Evolutionary conservation across 2,113 vertebrate genomes (phyloP), one percentile per base, ranked within the genome.

Genomic region (Porphyrio hochstetteri): DNA sequence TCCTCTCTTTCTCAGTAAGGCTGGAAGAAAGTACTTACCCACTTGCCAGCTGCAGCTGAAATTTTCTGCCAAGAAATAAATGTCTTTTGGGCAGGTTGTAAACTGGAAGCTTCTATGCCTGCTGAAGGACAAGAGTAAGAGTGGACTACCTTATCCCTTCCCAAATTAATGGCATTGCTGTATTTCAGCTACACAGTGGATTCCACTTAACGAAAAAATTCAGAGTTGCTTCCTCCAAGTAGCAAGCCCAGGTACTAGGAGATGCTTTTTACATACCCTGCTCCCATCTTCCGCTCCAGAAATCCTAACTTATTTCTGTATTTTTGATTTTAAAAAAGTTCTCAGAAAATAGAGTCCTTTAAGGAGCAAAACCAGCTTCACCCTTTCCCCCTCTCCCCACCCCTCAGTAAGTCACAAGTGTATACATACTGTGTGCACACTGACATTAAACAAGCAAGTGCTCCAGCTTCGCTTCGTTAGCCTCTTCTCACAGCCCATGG

Each of bases 41-140:
- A 93, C 76, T 86, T 93, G 88, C 94, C 92, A 96, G 95, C 65
- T 94, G 96, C 92, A 93, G 81, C 80, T 87, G 83, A 89, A 84
- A 87, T 89, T 85, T 10, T 79, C 57, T 91, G 95, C 92, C 95
- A 94, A 94, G 80, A 97, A 95, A 95, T 96, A 96, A 96, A 93
- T 69, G 88, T 86, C 86, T 92, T 93, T 72, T 55, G 83, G 93
- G 77, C 93, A 95, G 95, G 92, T 71, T 93, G 59, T 91, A 96
- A 95, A 86, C 88, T 79, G 77, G 83, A 96, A 89, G 65, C 67
- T 93, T 96, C 86, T 82, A 67, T 1, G 36, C 8, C 70, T 85
- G 63, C n/a, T 86, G 89, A 88, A 95, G 83, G 65, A 78, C 74
- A 79, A 61, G 48, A 88, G 16, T 59, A 69, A 95, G 74, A 96